These are phyloP conservation scores for Drosophila orosa DNA, from an alignment of 1,140 invertebrate genomes.

Conservation along the genomic window DNA sequence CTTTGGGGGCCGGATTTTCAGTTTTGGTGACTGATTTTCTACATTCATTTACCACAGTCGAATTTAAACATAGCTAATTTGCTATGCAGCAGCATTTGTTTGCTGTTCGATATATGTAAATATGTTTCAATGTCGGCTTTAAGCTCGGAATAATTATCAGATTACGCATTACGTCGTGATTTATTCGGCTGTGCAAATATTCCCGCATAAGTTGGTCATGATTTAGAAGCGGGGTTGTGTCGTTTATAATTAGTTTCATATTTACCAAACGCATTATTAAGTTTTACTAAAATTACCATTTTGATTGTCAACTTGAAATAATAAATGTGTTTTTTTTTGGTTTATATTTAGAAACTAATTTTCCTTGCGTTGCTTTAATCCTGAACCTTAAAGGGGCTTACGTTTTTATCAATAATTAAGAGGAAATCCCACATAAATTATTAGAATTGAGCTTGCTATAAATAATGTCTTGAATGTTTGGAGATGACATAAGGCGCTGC, in stretches of 20 bases:
- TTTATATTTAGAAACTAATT: constrained; percentile 12
- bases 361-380: background rate
- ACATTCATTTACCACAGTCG: constrained; percentile 42
- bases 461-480: constrained; percentile 22
- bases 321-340: background rate
- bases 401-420: background rate
- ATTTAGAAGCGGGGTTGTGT: constrained; percentile 6
- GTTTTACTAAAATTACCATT: background rate
- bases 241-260: constrained; percentile 41
- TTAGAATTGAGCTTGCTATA: constrained; percentile 27
- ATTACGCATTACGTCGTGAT: constrained; percentile 43
- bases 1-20: background rate
- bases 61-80: constrained; percentile 58
- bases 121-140: constrained; percentile 3
- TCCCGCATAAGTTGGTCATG: background rate
- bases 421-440: constrained; percentile 7
- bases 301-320: background rate
- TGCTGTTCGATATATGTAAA: background rate
- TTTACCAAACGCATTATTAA: background rate
- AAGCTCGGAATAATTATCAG: constrained; percentile 60
- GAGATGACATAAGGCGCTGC: background rate
- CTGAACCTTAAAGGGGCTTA: constrained; percentile 7
- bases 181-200: constrained; percentile 25
- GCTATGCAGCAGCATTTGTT: constrained; percentile 24
- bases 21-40: constrained; percentile 17